Evolutionary conservation across 2,888 invertebrate genomes (phyloP).

Genomic region (Drosophila parthenogenetica): DNA sequence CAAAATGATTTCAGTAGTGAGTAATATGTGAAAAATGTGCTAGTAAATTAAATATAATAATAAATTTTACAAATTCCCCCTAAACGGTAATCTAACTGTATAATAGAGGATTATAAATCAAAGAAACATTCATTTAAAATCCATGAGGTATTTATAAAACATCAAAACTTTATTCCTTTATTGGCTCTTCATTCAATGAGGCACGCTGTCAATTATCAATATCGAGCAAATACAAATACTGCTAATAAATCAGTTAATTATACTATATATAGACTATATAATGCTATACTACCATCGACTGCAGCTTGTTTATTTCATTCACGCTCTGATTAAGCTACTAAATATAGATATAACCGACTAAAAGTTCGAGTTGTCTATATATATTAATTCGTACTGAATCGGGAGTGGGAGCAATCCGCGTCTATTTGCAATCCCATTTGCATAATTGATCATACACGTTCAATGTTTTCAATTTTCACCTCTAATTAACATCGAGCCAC

Average conservation of each 20-base stretch:
- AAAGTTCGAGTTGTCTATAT: constrained; percentile 5
- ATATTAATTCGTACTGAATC: constrained; percentile 3
- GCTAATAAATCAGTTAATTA: constrained; percentile 32
- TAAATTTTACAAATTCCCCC: not conserved
- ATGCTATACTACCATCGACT: not conserved
- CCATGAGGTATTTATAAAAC: constrained; percentile 11
- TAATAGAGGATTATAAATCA: not conserved
- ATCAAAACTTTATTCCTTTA: constrained; percentile 13
- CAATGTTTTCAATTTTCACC: constrained; percentile 76
- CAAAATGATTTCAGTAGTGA: not conserved
- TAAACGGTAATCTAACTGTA: not conserved
- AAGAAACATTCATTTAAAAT: not conserved
- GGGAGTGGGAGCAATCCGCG: constrained; percentile 24
- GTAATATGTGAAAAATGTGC: not conserved
- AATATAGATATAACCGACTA: constrained; percentile 52
- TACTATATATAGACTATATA: not conserved
- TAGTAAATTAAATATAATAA: too few species aligned
- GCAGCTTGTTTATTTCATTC: constrained; percentile 49
- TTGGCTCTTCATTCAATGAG: constrained; percentile 22
- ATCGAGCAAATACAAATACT: constrained; percentile 9
- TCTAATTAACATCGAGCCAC: constrained; percentile 70
- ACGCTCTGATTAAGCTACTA: constrained; percentile 74
- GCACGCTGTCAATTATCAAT: constrained; percentile 15
- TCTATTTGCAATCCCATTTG: constrained; percentile 65
- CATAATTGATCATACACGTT: constrained; percentile 73